Evolutionary conservation across 2,113 vertebrate genomes (phyloP).

Genomic region (Mirounga angustirostris): DNA sequence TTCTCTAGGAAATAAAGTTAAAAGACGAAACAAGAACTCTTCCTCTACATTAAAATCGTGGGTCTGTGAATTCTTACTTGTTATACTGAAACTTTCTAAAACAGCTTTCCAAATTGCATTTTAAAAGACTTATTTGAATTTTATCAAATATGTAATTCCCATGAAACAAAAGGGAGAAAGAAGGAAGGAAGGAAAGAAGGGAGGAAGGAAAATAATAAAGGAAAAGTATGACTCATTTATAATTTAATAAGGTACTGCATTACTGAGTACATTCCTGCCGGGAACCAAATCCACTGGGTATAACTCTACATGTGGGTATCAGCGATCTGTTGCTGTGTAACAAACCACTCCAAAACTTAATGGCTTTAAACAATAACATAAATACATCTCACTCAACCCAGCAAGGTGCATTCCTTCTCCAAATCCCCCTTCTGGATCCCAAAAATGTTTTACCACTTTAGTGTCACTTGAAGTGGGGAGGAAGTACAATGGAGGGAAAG

Average conservation of each 20-base stretch:
- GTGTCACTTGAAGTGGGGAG: neutral
- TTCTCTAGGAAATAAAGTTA: neutral
- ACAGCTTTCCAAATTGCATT: neutral
- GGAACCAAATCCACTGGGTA: neutral
- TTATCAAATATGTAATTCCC: neutral
- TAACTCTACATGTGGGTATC: neutral
- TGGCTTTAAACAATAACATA: neutral
- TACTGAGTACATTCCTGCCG: neutral
- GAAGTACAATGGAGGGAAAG: neutral
- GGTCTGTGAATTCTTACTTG: neutral
- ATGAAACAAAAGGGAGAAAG: neutral
- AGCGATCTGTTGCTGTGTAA: neutral
- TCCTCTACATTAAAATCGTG: neutral
- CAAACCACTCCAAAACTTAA: neutral
- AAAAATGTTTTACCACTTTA: neutral
- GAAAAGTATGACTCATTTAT: neutral
- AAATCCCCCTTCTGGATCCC: neutral
- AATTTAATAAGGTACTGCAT: neutral
- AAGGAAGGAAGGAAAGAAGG: neutral
- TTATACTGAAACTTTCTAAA: neutral
- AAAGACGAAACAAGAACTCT: neutral
- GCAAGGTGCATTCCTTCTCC: neutral
- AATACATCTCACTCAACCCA: neutral
- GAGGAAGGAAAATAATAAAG: neutral
- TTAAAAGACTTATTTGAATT: neutral